Evolutionary conservation across 2,113 vertebrate genomes (phyloP).

Genomic region (Actinemys pallida): DNA sequence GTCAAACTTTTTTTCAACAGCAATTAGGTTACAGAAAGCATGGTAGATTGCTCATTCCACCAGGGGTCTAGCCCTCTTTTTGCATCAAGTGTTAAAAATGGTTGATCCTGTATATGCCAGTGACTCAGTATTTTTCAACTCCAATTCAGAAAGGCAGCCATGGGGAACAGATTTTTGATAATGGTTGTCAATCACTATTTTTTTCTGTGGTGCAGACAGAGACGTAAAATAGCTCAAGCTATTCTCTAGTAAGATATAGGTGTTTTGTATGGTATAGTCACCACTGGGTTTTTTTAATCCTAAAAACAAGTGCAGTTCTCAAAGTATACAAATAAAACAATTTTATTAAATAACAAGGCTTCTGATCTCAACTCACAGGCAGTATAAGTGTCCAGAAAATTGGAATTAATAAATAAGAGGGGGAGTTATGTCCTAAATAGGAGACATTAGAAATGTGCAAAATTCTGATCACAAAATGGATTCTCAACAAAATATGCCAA

Average conservation of each 20-base stretch:
- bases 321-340: background rate
- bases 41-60: background rate
- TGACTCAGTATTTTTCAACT: background rate
- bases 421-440: background rate
- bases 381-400: background rate
- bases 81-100: background rate
- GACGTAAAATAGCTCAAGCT: background rate
- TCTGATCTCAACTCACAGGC: background rate
- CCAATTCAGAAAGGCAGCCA: background rate
- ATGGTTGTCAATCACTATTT: rapidly evolving
- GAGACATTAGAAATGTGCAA: background rate
- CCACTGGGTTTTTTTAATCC: background rate
- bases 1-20: background rate
- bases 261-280: background rate
- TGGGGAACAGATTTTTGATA: background rate
- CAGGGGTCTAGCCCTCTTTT: background rate
- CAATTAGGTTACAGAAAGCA: background rate
- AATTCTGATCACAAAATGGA: background rate
- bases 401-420: background rate
- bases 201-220: background rate
- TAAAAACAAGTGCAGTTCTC: background rate
- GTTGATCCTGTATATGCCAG: background rate
- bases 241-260: background rate
- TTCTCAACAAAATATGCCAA: background rate
- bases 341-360: background rate